Percentiles rank a stretch among this genome's conserved stretches.
Conservation (phyloP, 2,888 invertebrate genomes). For the Imbricaverruca yamaguchii region DNA sequence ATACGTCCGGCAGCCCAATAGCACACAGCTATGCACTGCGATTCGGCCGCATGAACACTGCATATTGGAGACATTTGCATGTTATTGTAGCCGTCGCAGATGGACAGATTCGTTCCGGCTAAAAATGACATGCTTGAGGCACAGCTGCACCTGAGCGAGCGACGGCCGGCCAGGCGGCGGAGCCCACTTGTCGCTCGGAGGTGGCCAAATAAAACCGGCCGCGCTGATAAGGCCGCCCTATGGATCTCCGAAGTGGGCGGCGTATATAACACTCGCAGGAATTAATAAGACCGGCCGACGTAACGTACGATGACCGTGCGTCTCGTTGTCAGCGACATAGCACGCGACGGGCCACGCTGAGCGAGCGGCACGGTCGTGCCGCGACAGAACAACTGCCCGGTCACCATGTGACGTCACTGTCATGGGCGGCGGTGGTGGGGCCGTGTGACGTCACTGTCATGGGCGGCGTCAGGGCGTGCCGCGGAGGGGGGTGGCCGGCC, state of each 20-base stretch:
- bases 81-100: neutral
- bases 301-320: neutral
- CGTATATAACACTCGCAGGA: neutral
- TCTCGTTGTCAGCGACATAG: neutral
- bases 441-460: too few relatives aligned
- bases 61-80: neutral
- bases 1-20: too few relatives aligned
- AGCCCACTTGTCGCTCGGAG: neutral
- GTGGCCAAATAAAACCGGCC: neutral
- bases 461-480: too few relatives aligned
- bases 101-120: neutral
- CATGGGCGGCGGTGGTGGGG: neutral
- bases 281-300: neutral
- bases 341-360: neutral
- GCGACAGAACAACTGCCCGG: too few relatives aligned
- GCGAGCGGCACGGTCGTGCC: too few relatives aligned
- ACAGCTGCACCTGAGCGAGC: neutral
- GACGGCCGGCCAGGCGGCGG: neutral
- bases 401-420: neutral
- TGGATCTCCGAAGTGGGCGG: neutral
- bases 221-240: neutral
- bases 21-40: too few relatives aligned
- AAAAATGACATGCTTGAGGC: neutral
- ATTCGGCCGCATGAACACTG: neutral
- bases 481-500: too few relatives aligned